phyloP scores from a whole-genome alignment of 2,113 vertebrate genomes.

The Colistium nudipinnis region DNA sequence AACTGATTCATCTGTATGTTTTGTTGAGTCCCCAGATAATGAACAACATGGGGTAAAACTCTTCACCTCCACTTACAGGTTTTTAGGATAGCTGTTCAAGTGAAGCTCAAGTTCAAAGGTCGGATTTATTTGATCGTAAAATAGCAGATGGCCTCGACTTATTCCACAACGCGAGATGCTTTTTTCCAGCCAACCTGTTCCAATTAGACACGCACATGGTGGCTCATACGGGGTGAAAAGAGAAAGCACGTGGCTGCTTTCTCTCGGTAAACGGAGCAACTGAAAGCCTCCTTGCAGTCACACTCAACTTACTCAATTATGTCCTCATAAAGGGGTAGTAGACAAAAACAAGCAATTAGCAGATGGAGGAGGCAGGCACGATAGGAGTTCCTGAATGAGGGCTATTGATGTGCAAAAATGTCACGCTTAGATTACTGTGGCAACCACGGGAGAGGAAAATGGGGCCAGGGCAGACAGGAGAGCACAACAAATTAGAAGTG shows the following conservation, averaged over 20 bases:
- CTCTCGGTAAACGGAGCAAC: constrained; percentile 64
- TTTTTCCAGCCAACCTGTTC: constrained; percentile 27
- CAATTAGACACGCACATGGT: constrained; percentile 41
- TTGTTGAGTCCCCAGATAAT: neutral
- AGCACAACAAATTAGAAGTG: constrained; percentile 69
- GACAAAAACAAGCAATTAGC: constrained; percentile 84
- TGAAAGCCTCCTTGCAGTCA: constrained; percentile 65
- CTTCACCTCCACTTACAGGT: neutral
- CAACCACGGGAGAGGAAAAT: constrained; percentile 49
- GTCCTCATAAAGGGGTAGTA: constrained; percentile 59
- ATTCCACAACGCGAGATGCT: constrained; percentile 20
- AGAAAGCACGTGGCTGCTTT: constrained; percentile 62
- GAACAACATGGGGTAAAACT: constrained; percentile 1
- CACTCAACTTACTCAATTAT: constrained; percentile 72
- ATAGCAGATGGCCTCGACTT: constrained; percentile 35
- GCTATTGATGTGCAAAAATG: constrained; percentile 78
- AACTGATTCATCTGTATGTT: neutral
- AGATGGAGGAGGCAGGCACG: constrained; percentile 66
- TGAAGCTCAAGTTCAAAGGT: constrained; percentile 40
- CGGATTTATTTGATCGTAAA: constrained; percentile 31
- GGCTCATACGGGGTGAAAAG: constrained; percentile 28
- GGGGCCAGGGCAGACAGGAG: constrained; percentile 48
- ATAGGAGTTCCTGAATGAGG: constrained; percentile 68
- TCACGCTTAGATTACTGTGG: constrained; percentile 68
- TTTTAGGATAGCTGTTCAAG: constrained; percentile 5